Conservation (phyloP, 2,113 vertebrate genomes). For the Seriola dumerili region DNA sequence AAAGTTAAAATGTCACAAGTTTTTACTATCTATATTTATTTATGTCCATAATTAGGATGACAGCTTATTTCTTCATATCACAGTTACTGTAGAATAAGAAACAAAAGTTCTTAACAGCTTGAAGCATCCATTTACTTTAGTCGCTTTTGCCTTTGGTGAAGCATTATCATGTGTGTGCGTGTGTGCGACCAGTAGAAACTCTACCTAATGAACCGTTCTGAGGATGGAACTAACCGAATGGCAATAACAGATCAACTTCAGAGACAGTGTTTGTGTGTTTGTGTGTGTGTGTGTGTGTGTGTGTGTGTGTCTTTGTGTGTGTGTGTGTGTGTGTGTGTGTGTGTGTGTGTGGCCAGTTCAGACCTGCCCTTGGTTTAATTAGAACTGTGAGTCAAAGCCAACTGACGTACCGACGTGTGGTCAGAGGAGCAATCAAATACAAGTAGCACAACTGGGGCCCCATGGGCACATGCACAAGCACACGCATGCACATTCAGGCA, state of each 20-base stretch:
- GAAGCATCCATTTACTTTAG: slow-evolving; percentile 17
- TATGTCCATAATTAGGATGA: neutral
- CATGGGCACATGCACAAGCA: slow-evolving; percentile 27
- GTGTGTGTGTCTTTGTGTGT: slow-evolving; percentile 32
- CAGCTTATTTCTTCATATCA: slow-evolving; percentile 3
- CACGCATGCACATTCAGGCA: neutral
- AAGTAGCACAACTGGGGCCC: slow-evolving; percentile 57
- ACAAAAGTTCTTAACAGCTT: neutral
- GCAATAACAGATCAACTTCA: slow-evolving; percentile 76
- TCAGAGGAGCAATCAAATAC: slow-evolving; percentile 86
- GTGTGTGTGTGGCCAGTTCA: slow-evolving; percentile 82
- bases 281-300: slow-evolving; percentile 30
- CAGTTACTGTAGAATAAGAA: neutral
- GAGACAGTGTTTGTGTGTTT: slow-evolving; percentile 63
- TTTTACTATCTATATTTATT: neutral
- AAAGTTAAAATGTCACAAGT: neutral
- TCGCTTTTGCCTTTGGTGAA: slow-evolving; percentile 5
- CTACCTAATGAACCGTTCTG: slow-evolving; percentile 58
- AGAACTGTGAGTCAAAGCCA: slow-evolving; percentile 85
- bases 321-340: slow-evolving; percentile 31
- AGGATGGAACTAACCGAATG: slow-evolving; percentile 64
- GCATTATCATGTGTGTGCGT: slow-evolving; percentile 12
- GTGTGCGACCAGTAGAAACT: slow-evolving; percentile 34
- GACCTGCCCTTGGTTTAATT: slow-evolving; percentile 90
- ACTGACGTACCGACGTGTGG: slow-evolving; percentile 79